Base-by-base conservation (phyloP, 2,797 vertebrate genomes). In the Merluccius polli region DNA sequence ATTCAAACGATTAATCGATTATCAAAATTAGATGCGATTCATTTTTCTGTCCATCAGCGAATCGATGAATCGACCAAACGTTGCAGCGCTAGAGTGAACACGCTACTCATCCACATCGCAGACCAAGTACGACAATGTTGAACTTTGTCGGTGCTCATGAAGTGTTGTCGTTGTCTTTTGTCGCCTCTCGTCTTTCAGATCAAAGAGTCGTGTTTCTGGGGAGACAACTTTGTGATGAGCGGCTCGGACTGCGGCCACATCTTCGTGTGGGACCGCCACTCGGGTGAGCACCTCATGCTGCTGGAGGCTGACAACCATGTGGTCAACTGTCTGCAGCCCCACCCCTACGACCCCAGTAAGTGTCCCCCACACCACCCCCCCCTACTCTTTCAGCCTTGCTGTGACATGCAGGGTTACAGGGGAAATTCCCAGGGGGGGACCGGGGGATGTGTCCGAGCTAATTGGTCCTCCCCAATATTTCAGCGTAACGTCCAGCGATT, bases 121-220 rank as follows among this genome's bases (percentile, higher is more conserved):
- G 12, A 44, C 41, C 41, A 15, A 16, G 41, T 16, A 18, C 41
- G 21, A 3, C 16, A 18, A 31, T 48, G 59, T 15, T 48, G 16
- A 48, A 48, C 41, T 11, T 3, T 16, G 18, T 16, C 15, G 48
- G 6, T 16, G 7, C 21, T n/a, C 52, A 59, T 24, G 18, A 0
- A 24, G 10, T n/a, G 52, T n/a, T 24, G 52, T 10, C 6, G 21
- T 24, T 4, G 21, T 10, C 6, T 21, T 59, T 7, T 59, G 21
- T 59, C 38, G 0, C 0, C 4, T 59, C 59, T 13, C 59, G 10
- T 27, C 48, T 10, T 90, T n/a, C 83, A 99, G 98, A 99, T 99
- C 78, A 99, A 99, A 84, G 98, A 99, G 93, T 97, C 98, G 13
- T 97, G 96, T 88, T 99, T 99, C 88, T 99, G 97, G 97, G 97